Evolutionary conservation across 2,113 vertebrate species (phyloP).

Genomic region (Microtus pennsylvanicus): DNA sequence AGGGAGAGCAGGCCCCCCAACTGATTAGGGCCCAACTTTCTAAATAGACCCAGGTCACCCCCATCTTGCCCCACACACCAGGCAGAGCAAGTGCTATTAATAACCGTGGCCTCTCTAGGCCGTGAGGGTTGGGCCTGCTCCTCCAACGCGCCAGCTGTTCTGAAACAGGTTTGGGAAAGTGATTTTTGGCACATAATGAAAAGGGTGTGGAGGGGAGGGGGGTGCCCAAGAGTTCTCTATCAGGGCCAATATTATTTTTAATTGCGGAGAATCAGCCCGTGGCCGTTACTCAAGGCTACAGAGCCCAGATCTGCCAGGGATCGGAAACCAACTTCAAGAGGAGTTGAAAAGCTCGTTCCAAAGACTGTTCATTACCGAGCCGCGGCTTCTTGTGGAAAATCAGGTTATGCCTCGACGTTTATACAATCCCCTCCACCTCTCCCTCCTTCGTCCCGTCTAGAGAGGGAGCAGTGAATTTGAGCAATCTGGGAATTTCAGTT

Average conservation of each 20-base stretch:
- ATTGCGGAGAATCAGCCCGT: constrained; percentile 70
- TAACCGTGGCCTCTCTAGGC: constrained; percentile 62
- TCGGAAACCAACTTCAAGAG: constrained; percentile 68
- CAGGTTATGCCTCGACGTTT: constrained; percentile 74
- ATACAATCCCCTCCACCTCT: constrained; percentile 57
- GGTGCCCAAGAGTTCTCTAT: constrained; percentile 60
- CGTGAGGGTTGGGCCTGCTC: constrained; percentile 43
- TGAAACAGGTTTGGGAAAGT: constrained; percentile 81
- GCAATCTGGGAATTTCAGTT: constrained; percentile 81
- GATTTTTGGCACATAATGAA: constrained; percentile 80
- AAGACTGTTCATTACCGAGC: constrained; percentile 72
- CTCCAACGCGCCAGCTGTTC: constrained; percentile 77
- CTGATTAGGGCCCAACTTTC: background rate
- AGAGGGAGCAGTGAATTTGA: constrained; percentile 78
- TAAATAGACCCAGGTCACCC: background rate
- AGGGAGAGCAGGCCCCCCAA: background rate
- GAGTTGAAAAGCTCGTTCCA: constrained; percentile 58
- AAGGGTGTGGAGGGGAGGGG: constrained; percentile 50
- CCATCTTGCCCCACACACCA: constrained; percentile 65
- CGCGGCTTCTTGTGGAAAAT: constrained; percentile 80
- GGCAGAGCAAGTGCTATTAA: constrained; percentile 71
- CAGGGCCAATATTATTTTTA: constrained; percentile 77
- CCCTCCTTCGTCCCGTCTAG: background rate
- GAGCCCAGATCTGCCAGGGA: constrained; percentile 61
- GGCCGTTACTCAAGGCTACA: constrained; percentile 69